phyloP scores from a whole-genome alignment of 2,888 invertebrate species.

The Spisula solida region DNA sequence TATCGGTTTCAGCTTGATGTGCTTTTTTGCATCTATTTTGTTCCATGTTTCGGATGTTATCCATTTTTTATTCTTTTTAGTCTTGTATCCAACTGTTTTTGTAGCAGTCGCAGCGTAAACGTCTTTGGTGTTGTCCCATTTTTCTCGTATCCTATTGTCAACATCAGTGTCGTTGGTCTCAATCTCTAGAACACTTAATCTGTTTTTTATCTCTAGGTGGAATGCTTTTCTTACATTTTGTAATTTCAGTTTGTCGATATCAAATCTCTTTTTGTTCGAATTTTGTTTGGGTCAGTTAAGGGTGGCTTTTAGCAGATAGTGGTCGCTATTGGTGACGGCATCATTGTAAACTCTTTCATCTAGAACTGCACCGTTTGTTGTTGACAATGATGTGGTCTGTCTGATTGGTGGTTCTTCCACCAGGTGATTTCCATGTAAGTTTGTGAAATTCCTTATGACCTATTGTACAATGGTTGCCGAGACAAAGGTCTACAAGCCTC shows the following conservation, averaged over 20 bases:
- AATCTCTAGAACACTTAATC: slow-evolving; percentile 22
- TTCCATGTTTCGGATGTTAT: slow-evolving; percentile 31
- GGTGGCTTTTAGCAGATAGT: not conserved
- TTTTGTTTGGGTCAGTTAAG: not conserved
- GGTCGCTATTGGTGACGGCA: not conserved
- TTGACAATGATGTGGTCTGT: too few relatives aligned
- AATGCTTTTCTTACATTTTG: not conserved
- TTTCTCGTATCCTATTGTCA: not conserved
- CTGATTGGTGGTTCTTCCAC: too few relatives aligned
- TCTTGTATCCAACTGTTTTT: too few relatives aligned
- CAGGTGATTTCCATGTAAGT: too few relatives aligned
- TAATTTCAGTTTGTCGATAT: too few relatives aligned
- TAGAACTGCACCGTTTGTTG: slow-evolving; percentile 26
- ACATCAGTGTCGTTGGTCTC: slow-evolving; percentile 32
- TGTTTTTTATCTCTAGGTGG: not conserved
- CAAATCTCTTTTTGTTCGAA: not conserved
- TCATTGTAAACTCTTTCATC: slow-evolving; percentile 4
- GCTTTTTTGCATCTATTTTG: slow-evolving; percentile 14
- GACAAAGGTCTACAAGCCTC: not conserved
- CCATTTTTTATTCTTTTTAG: slow-evolving; percentile 37
- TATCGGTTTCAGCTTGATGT: not conserved
- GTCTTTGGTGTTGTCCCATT: slow-evolving; percentile 23
- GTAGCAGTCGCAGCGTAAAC: not conserved
- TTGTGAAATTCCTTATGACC: slow-evolving; percentile 67
- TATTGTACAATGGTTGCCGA: slow-evolving; percentile 29